Percentiles rank a stretch among this genome's conserved stretches.
Conservation (phyloP, 1,140 invertebrate genomes). For the Amphibalanus amphitrite region DNA sequence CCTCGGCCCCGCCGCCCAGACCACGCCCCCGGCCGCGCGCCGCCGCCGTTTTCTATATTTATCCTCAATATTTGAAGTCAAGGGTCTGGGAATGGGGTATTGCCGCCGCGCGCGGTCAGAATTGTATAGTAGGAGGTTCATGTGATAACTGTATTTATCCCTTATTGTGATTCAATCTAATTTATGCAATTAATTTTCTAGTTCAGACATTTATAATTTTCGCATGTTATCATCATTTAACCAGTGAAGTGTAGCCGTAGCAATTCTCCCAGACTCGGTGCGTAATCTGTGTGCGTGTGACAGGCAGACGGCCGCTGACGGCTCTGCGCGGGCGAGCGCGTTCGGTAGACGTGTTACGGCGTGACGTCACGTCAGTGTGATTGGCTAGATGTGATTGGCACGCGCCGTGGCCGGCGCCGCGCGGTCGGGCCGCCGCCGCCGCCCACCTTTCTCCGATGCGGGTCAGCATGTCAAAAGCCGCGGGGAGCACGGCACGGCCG, state of each 20-base stretch:
- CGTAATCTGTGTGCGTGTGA: background rate
- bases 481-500: background rate
- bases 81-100: background rate
- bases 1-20: too few relatives aligned
- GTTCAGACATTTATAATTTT: background rate
- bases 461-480: background rate
- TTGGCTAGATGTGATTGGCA: too few relatives aligned
- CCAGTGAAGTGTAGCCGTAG: background rate
- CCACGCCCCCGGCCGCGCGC: too few relatives aligned
- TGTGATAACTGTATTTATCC: conserved; percentile 1
- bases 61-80: conserved; percentile 1
- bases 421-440: too few relatives aligned
- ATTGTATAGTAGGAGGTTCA: background rate
- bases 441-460: background rate
- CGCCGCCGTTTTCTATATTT: background rate
- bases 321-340: background rate
- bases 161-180: background rate
- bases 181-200: conserved; percentile 2
- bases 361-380: too few relatives aligned
- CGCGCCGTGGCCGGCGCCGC: too few relatives aligned
- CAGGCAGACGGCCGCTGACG: too few relatives aligned
- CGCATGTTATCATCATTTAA: background rate
- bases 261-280: background rate
- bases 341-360: too few relatives aligned
- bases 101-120: background rate